phyloP scores from a whole-genome alignment of 2,113 vertebrate species.

The Suricata suricatta region DNA sequence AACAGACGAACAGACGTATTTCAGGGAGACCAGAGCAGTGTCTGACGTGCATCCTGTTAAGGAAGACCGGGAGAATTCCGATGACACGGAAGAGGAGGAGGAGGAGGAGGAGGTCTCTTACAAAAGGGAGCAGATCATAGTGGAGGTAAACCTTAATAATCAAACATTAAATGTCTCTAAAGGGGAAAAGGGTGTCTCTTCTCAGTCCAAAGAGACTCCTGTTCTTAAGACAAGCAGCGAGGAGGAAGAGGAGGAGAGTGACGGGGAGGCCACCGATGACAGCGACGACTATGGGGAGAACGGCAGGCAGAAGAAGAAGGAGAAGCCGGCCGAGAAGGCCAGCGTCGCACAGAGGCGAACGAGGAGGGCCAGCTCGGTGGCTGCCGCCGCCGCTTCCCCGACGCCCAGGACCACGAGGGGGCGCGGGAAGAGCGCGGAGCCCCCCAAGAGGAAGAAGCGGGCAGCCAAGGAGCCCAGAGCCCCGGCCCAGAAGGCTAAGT shows the following conservation, averaged over 20 bases:
- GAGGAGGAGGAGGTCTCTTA: constrained; percentile 91
- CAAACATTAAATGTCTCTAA: constrained; percentile 99
- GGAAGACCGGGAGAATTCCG: constrained; percentile 92
- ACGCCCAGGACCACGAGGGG: constrained; percentile 91
- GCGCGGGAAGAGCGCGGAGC: constrained; percentile 89
- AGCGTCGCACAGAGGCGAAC: constrained; percentile 87
- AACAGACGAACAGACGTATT: constrained; percentile 91
- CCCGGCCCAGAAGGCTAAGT: constrained; percentile 87
- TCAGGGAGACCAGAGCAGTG: constrained; percentile 89
- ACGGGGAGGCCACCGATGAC: constrained; percentile 88
- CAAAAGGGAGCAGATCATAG: constrained; percentile 99
- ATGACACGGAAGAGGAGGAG: constrained; percentile 90
- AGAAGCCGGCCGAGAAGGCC: constrained; percentile 85
- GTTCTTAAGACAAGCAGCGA: constrained; percentile 92
- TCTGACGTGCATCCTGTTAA: constrained; percentile 86
- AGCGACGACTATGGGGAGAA: constrained; percentile 89
- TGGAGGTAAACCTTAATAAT: constrained; percentile 99
- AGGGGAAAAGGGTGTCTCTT: constrained; percentile 93
- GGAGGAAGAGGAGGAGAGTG: constrained; percentile 89
- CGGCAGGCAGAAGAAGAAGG: constrained; percentile 89
- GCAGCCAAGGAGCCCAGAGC: constrained; percentile 87
- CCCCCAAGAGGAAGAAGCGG: constrained; percentile 90
- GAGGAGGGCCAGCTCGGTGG: constrained; percentile 83
- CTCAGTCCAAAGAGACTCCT: constrained; percentile 87
- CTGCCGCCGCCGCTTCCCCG: constrained; percentile 81